Conservation (phyloP, 92 coral and sea anemone species). For the Phenganax subtilis region DNA sequence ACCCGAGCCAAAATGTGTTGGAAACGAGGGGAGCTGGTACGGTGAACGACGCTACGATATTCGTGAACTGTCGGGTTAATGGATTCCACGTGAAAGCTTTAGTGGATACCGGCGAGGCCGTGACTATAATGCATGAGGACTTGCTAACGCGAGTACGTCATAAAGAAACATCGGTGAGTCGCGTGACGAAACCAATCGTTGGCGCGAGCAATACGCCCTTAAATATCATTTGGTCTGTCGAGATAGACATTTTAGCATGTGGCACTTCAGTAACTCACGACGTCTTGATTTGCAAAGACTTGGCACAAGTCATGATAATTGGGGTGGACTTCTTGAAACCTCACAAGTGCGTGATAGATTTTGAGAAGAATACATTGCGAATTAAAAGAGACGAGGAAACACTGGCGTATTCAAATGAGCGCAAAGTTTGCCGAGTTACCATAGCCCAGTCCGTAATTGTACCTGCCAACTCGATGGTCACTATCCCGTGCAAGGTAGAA, state of each 20-base stretch:
- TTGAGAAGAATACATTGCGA: conserved; percentile 30
- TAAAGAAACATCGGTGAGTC: conserved; percentile 30
- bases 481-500: conserved; percentile 30
- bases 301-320: conserved; percentile 35
- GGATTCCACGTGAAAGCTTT: conserved; percentile 34
- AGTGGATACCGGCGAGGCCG: conserved; percentile 28
- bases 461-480: conserved; percentile 32
- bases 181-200: conserved; percentile 29
- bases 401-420: too few relatives aligned
- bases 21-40: conserved; percentile 1
- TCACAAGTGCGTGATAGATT: conserved; percentile 29
- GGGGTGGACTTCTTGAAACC: conserved; percentile 41
- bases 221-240: conserved; percentile 28
- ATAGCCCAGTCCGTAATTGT: background rate
- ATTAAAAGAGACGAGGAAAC: background rate
- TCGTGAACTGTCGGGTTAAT: conserved; percentile 32
- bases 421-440: too few relatives aligned
- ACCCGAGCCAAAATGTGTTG: conserved; percentile 27
- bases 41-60: conserved; percentile 21
- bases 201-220: conserved; percentile 42
- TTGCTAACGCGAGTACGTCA: conserved; percentile 30
- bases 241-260: conserved; percentile 18
- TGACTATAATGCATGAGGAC: conserved; percentile 36
- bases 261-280: conserved; percentile 32
- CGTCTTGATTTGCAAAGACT: conserved; percentile 32